Percentiles rank a stretch among this genome's conserved stretches.
Conservation (phyloP, 2,888 invertebrate species). For the Diogma glabrata region DNA sequence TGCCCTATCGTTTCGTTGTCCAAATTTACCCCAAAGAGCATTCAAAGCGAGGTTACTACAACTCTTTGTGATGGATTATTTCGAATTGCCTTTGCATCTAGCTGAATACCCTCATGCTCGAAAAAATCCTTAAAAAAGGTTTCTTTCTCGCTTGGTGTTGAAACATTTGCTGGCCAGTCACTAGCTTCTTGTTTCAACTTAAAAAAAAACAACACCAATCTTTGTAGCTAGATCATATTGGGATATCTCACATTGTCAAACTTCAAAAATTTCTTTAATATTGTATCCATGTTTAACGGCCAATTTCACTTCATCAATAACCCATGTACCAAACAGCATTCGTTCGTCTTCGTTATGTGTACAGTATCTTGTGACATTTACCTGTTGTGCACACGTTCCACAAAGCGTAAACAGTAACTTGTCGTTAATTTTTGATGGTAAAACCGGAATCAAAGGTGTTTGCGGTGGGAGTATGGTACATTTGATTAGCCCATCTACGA, state of each 20-base stretch:
- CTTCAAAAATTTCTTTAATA: neutral
- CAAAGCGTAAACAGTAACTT: neutral
- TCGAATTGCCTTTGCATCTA: neutral
- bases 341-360: neutral
- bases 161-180: neutral
- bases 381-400: neutral
- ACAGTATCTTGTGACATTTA: neutral
- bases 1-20: neutral
- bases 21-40: neutral
- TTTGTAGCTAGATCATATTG: neutral
- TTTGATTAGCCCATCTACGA: neutral
- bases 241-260: neutral
- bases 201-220: neutral
- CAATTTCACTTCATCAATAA: neutral
- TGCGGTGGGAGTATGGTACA: neutral
- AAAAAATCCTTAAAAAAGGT: neutral
- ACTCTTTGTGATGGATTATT: neutral
- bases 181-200: constrained; percentile 1
- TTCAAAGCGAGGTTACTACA: neutral
- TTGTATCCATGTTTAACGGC: neutral
- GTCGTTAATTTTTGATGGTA: neutral
- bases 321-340: neutral
- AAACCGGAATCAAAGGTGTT: neutral
- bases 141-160: neutral
- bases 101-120: neutral